Percentiles rank a stretch among this genome's conserved stretches.
phyloP scores from a whole-genome alignment of 2,888 invertebrate genomes.

The Cecidostiba fungosa region DNA sequence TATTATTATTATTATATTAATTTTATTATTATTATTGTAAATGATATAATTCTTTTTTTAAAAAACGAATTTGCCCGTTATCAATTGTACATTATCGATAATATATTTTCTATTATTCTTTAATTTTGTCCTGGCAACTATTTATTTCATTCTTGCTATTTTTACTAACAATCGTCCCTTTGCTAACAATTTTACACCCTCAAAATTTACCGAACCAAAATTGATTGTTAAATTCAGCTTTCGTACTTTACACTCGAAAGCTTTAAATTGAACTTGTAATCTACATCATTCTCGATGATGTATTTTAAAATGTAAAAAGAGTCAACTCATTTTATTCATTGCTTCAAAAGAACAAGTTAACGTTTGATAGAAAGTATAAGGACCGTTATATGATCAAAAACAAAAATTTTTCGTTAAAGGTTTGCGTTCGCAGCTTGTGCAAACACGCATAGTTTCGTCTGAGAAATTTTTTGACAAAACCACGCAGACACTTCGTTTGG shows the following conservation, averaged over 20 bases:
- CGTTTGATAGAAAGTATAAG: conserved; percentile 13
- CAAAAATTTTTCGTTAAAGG: not conserved
- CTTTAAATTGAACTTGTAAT: not conserved
- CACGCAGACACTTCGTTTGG: conserved; percentile 26
- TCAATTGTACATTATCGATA: conserved; percentile 61
- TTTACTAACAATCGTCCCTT: conserved; percentile 54
- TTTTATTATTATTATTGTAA: conserved; percentile 43
- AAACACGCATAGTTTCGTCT: not conserved
- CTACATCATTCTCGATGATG: not conserved
- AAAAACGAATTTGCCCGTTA: conserved; percentile 58
- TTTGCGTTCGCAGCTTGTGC: not conserved
- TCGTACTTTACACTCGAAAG: not conserved
- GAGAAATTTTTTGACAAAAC: not conserved
- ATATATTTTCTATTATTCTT: conserved; percentile 65
- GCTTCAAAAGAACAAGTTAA: not conserved
- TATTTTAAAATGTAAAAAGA: not conserved
- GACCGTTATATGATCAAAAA: not conserved
- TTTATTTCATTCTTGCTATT: conserved; percentile 59
- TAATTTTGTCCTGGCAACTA: conserved; percentile 45
- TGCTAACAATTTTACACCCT: conserved; percentile 41
- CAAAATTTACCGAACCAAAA: not conserved
- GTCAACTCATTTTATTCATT: not conserved
- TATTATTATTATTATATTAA: no score
- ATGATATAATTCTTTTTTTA: conserved; percentile 59
- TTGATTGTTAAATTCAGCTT: not conserved